These are phyloP conservation scores for Scleropages formosus DNA, from an alignment of 2,797 vertebrate species.

Conservation along the genomic window DNA sequence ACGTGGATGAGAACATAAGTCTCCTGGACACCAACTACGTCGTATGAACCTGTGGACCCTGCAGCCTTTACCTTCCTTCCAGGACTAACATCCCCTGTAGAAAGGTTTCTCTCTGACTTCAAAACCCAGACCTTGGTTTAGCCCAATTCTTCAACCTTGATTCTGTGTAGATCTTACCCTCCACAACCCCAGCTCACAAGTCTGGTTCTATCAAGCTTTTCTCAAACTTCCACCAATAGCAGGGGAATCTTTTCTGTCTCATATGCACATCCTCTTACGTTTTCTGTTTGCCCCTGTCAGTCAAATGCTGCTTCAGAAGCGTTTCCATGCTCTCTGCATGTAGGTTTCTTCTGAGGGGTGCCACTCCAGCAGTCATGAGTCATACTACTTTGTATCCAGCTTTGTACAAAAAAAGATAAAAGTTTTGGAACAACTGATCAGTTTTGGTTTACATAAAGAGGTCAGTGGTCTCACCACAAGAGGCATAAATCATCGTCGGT, in stretches of 20 bases:
- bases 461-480: background rate
- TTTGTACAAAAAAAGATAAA: constrained; percentile 7
- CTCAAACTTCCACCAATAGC: background rate
- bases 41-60: constrained; percentile 63
- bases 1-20: constrained; percentile 49
- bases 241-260: background rate
- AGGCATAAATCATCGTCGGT: background rate
- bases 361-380: background rate
- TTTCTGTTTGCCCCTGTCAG: constrained; percentile 14
- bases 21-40: constrained; percentile 85
- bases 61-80: constrained; percentile 1
- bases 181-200: background rate
- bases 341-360: background rate
- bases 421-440: background rate
- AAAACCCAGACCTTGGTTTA: background rate
- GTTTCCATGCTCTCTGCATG: background rate
- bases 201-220: background rate
- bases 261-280: background rate
- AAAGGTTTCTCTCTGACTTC: constrained; percentile 25
- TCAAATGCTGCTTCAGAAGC: background rate
- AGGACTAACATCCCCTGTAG: constrained; percentile 19
- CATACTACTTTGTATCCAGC: background rate
- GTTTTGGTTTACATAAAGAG: background rate
- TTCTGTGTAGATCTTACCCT: background rate
- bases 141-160: background rate